A percentile compares a stretch with the other conserved stretches of the same genome.
Evolutionary conservation across 1,140 invertebrate genomes (phyloP).

Genomic region (Sycophaga agraensis): DNA sequence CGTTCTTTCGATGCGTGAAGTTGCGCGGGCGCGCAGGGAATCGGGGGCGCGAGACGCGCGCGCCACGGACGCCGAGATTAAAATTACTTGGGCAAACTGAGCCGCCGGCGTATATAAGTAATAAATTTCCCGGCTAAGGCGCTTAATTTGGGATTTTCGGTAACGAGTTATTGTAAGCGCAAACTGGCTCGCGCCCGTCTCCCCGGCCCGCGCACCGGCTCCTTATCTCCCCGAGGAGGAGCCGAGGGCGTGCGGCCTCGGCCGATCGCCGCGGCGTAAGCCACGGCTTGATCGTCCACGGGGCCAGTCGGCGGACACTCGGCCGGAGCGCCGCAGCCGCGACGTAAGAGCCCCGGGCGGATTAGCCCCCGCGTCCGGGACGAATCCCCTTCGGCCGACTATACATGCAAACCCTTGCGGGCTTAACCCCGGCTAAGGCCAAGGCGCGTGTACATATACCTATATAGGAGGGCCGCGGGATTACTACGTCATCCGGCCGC

Average conservation of each 20-base stretch:
- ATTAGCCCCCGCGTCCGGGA: conserved; percentile 3
- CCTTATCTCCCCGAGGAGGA: not conserved
- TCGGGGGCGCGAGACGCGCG: conserved; percentile 18
- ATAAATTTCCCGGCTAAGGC: conserved; percentile 58
- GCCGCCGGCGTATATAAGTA: not conserved
- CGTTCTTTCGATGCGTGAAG: conserved; percentile 31
- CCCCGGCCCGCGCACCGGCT: not conserved
- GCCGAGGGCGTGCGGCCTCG: too few relatives aligned
- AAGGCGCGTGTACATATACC: conserved; percentile 37
- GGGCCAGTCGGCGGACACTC: conserved; percentile 5
- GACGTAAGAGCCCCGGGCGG: conserved; percentile 13
- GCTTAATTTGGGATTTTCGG: conserved; percentile 58
- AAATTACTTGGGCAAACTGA: conserved; percentile 57
- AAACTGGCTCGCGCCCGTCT: conserved; percentile 31
- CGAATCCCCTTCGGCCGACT: conserved; percentile 15
- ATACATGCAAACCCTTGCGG: conserved; percentile 46
- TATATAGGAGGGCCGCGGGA: too few relatives aligned
- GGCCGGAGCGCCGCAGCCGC: too few relatives aligned
- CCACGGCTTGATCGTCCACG: not conserved
- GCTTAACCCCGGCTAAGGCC: conserved; percentile 44
- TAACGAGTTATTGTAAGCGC: conserved; percentile 56
- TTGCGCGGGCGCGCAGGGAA: too few relatives aligned
- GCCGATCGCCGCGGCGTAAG: not conserved
- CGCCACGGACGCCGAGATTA: conserved; percentile 45
- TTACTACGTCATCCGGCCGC: conserved; percentile 46